phyloP scores from a whole-genome alignment of 2,113 vertebrate genomes.

The Nycticryphes semicollaris region DNA sequence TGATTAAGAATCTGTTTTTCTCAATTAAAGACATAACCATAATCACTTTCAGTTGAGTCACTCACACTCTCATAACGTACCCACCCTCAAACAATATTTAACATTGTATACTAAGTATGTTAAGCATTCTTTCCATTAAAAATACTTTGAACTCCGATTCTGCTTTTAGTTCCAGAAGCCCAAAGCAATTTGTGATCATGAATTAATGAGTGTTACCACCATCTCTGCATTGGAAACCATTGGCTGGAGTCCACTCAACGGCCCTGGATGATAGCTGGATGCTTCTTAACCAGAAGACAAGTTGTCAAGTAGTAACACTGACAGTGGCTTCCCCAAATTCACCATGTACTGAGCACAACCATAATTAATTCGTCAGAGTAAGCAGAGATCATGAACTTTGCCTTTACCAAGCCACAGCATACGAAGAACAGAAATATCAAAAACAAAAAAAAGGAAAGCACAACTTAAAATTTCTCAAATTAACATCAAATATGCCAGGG shows the following conservation, averaged over 20 bases:
- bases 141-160: background rate
- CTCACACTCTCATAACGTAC: background rate
- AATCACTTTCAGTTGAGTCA: slow-evolving; percentile 42
- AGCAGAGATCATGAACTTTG: background rate
- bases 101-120: background rate
- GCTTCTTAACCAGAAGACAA: background rate
- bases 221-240: background rate
- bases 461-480: background rate
- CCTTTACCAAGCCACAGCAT: background rate
- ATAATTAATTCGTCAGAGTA: background rate
- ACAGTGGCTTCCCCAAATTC: background rate
- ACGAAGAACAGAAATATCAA: background rate
- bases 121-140: background rate
- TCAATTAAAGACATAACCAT: slow-evolving; percentile 34
- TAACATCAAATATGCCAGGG: background rate
- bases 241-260: background rate
- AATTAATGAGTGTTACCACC: slow-evolving; percentile 29
- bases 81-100: slow-evolving; percentile 34
- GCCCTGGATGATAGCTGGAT: background rate
- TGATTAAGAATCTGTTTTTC: slow-evolving; percentile 44
- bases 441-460: background rate
- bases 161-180: slow-evolving; percentile 11
- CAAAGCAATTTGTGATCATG: slow-evolving; percentile 29
- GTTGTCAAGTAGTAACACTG: background rate
- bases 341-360: background rate